Percentiles rank a stretch among this genome's conserved stretches.
These are phyloP conservation scores for Porites lobata DNA, from an alignment of 92 coral and sea anemone genomes.

Conservation along the genomic window DNA sequence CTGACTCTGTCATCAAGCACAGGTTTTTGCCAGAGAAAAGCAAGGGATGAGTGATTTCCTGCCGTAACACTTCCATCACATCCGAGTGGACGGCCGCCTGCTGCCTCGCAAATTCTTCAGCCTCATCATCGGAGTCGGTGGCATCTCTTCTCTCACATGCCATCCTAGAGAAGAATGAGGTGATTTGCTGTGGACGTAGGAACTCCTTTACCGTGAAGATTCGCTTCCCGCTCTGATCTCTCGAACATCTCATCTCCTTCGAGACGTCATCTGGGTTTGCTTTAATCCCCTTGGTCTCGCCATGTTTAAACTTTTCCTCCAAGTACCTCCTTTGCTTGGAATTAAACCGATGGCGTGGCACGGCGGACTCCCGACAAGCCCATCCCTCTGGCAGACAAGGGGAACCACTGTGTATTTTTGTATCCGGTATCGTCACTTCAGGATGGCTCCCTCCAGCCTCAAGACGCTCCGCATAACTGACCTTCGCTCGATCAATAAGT, in stretches of 20 bases:
- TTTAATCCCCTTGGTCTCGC: constrained; percentile 33
- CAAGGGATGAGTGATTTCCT: constrained; percentile 27
- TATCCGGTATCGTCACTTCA: constrained; percentile 9
- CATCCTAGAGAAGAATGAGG: constrained; percentile 16
- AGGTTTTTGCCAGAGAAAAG: too few relatives aligned
- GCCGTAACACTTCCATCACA: constrained; percentile 22
- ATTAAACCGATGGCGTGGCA: constrained; percentile 19
- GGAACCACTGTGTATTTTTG: constrained; percentile 13
- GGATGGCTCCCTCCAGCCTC: constrained; percentile 36
- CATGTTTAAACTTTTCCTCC: too few relatives aligned
- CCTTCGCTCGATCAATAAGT: constrained; percentile 48
- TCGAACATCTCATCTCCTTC: constrained; percentile 42
- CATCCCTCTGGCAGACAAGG: constrained; percentile 45
- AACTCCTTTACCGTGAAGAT: not conserved
- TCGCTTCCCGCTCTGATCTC: constrained; percentile 41
- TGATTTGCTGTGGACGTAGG: constrained; percentile 46
- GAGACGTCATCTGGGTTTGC: constrained; percentile 49
- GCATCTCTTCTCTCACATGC: too few relatives aligned
- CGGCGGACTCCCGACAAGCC: constrained; percentile 29
- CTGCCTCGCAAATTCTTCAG: not conserved
- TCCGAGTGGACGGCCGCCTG: constrained; percentile 31
- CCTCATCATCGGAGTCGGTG: too few relatives aligned
- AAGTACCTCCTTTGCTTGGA: too few relatives aligned
- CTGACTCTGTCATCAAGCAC: not conserved
- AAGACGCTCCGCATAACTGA: constrained; percentile 44